Percentiles rank a stretch among this genome's conserved stretches.
Evolutionary conservation across 2,113 vertebrate genomes (phyloP).

Genomic region (Ancistrus triradiatus): DNA sequence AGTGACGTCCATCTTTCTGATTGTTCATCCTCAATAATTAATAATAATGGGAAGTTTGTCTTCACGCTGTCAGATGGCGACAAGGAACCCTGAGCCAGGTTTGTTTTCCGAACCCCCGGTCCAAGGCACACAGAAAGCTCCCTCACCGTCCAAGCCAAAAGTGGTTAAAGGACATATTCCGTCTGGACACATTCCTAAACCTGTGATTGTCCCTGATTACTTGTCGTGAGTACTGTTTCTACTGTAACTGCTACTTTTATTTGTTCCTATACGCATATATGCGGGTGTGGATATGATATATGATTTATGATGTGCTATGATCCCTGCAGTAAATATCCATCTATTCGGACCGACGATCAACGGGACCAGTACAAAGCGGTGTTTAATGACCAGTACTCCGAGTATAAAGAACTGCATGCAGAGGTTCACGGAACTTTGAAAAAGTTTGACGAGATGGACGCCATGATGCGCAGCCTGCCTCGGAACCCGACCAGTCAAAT

Average conservation of each 20-base stretch:
- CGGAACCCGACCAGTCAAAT: slow-evolving; percentile 68
- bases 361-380: slow-evolving; percentile 93
- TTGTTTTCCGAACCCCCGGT: slow-evolving; percentile 54
- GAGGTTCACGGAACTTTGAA: slow-evolving; percentile 80
- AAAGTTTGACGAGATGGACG: slow-evolving; percentile 86
- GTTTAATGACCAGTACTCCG: slow-evolving; percentile 95
- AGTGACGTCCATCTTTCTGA: slow-evolving; percentile 31
- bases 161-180: slow-evolving; percentile 84
- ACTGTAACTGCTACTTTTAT: too few relatives aligned
- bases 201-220: slow-evolving; percentile 93
- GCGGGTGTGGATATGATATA: neutral
- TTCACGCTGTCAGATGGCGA: neutral
- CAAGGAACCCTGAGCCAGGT: slow-evolving; percentile 43
- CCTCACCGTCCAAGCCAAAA: slow-evolving; percentile 57
- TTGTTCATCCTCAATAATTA: too few relatives aligned
- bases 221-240: slow-evolving; percentile 85
- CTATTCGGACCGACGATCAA: slow-evolving; percentile 81
- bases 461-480: slow-evolving; percentile 80
- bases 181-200: slow-evolving; percentile 89
- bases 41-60: neutral
- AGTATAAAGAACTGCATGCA: slow-evolving; percentile 90
- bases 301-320: neutral
- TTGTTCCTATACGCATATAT: neutral
- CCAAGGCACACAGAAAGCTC: slow-evolving; percentile 41
- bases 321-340: slow-evolving; percentile 83